A percentile compares a stretch with the other conserved stretches of the same genome.
phyloP scores from a whole-genome alignment of 2,888 invertebrate species.

The Aricia artaxerxes region DNA sequence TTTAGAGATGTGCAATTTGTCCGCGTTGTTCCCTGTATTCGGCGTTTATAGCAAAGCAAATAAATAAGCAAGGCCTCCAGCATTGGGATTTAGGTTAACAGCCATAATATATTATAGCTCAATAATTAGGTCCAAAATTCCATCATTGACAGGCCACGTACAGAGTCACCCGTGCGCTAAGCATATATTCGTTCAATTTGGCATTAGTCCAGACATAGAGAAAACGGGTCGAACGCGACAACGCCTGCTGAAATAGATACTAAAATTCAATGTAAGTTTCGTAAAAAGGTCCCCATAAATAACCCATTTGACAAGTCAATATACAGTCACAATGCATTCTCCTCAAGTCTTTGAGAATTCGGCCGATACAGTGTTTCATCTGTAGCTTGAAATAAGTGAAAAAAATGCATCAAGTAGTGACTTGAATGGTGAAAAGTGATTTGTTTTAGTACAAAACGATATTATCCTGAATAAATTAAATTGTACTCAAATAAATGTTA shows the following conservation, averaged over 20 bases:
- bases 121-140: constrained; percentile 38
- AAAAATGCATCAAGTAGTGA: too few species aligned
- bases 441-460: too few species aligned
- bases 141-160: constrained; percentile 53
- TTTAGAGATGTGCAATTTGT: not conserved
- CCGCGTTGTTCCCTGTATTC: not conserved
- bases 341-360: constrained; percentile 2
- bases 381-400: not conserved
- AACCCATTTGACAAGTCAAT: not conserved
- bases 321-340: not conserved
- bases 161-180: constrained; percentile 51
- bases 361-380: not conserved
- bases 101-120: constrained; percentile 24
- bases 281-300: constrained; percentile 6
- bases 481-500: too few species aligned
- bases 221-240: constrained; percentile 58
- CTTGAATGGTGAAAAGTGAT: too few species aligned
- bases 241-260: constrained; percentile 59
- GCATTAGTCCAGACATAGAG: constrained; percentile 58
- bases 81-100: constrained; percentile 13
- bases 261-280: constrained; percentile 54
- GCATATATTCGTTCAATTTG: constrained; percentile 62
- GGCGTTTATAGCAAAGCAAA: not conserved
- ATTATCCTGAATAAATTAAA: too few species aligned
- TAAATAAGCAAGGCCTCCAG: not conserved